Percentiles rank a stretch among this genome's conserved stretches.
phyloP scores from a whole-genome alignment of 1,140 invertebrate species.

The Rhopalosiphum padi region DNA sequence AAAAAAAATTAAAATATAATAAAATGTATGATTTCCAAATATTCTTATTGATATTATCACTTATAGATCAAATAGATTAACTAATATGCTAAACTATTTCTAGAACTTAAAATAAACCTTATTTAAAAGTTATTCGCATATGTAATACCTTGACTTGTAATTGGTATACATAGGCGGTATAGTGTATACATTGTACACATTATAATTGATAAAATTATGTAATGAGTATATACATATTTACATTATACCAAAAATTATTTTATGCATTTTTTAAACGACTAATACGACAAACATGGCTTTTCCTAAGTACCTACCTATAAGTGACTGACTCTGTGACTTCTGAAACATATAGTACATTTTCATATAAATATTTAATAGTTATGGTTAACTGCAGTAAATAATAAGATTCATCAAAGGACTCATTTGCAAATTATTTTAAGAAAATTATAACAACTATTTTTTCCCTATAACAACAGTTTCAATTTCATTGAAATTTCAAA shows the following conservation, averaged over 20 bases:
- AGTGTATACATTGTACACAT: background rate
- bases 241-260: background rate
- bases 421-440: background rate
- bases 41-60: too few species aligned
- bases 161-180: background rate
- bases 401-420: background rate
- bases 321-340: background rate
- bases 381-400: background rate
- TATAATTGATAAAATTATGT: background rate
- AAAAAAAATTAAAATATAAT: too few species aligned
- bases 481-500: background rate
- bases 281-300: background rate
- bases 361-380: background rate
- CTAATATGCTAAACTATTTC: too few species aligned
- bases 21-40: too few species aligned
- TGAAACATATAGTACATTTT: background rate
- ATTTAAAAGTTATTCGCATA: background rate
- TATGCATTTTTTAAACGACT: background rate
- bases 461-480: background rate
- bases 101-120: background rate
- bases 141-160: background rate
- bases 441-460: background rate
- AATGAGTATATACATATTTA: background rate
- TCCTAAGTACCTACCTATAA: background rate
- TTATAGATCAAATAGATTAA: too few species aligned